Conservation (phyloP, 1,140 invertebrate genomes). For the Eriosoma lanigerum region DNA sequence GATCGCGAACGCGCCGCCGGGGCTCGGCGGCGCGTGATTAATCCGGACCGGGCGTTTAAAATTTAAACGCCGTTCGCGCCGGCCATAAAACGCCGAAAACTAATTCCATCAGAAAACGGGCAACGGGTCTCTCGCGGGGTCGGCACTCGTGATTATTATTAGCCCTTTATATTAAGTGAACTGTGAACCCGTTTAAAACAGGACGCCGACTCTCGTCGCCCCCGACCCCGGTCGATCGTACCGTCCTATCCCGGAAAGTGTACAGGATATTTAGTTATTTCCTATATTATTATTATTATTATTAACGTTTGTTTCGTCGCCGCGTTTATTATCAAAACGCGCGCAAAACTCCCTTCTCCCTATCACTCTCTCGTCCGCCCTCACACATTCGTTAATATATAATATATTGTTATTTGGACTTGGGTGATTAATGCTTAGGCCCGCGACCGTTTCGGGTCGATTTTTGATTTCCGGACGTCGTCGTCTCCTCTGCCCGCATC, state of each 20-base stretch:
- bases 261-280: constrained; percentile 51
- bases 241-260: constrained; percentile 14
- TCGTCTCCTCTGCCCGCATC: no score
- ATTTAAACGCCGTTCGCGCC: constrained; percentile 41
- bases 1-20: constrained; percentile 9
- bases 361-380: no score
- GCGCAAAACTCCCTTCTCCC: constrained; percentile 4
- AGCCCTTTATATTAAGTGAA: constrained; percentile 51
- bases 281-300: background rate
- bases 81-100: constrained; percentile 41
- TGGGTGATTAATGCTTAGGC: constrained; percentile 38
- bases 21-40: constrained; percentile 14
- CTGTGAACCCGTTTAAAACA: constrained; percentile 37
- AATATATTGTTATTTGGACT: background rate
- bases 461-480: constrained; percentile 45
- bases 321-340: background rate
- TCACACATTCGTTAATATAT: no score
- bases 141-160: constrained; percentile 26
- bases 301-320: background rate
- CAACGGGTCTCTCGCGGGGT: no score
- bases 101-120: constrained; percentile 15
- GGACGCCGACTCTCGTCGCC: background rate
- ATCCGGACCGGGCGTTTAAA: constrained; percentile 27
- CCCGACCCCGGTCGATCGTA: background rate
- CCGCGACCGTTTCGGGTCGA: constrained; percentile 25